Conservation (phyloP, 2,888 invertebrate species). For the Ornithoptera priamus region DNA sequence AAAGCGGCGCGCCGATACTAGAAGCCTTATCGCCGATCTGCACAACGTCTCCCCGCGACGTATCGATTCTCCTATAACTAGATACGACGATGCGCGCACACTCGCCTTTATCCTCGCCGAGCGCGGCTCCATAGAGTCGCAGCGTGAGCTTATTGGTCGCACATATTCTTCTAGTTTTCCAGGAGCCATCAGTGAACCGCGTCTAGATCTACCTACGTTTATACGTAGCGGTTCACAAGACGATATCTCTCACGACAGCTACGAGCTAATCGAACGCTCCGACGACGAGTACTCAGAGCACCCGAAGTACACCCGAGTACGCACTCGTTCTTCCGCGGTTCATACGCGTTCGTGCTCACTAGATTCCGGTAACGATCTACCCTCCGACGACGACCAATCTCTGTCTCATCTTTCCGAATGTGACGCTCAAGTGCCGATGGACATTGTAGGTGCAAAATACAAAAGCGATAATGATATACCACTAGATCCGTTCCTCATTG, state of each 20-base stretch:
- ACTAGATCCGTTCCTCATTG: conserved; percentile 88
- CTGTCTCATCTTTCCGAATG: conserved; percentile 77
- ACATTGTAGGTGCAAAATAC: conserved; percentile 81
- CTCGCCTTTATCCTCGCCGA: conserved; percentile 47
- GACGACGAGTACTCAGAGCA: conserved; percentile 80
- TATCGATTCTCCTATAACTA: conserved; percentile 85
- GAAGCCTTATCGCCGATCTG: conserved; percentile 59
- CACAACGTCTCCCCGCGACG: conserved; percentile 68
- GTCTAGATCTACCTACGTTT: conserved; percentile 82
- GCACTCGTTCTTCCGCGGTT: conserved; percentile 56
- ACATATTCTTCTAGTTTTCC: conserved; percentile 93
- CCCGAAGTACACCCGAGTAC: conserved; percentile 56
- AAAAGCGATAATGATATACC: conserved; percentile 85
- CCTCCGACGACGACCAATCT: conserved; percentile 85
- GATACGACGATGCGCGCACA: conserved; percentile 84
- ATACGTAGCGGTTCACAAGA: conserved; percentile 87
- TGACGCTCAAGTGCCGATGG: conserved; percentile 77
- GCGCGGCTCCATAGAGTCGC: conserved; percentile 83
- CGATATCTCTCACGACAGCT: conserved; percentile 93
- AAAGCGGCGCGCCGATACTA: conserved; percentile 73
- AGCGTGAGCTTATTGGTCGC: conserved; percentile 84
- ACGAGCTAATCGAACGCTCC: conserved; percentile 90
- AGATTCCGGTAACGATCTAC: conserved; percentile 87
- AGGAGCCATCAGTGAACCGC: conserved; percentile 86
- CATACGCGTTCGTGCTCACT: conserved; percentile 85